These are phyloP conservation scores for Biston betularia DNA, from an alignment of 2,888 invertebrate genomes.

Conservation along the genomic window DNA sequence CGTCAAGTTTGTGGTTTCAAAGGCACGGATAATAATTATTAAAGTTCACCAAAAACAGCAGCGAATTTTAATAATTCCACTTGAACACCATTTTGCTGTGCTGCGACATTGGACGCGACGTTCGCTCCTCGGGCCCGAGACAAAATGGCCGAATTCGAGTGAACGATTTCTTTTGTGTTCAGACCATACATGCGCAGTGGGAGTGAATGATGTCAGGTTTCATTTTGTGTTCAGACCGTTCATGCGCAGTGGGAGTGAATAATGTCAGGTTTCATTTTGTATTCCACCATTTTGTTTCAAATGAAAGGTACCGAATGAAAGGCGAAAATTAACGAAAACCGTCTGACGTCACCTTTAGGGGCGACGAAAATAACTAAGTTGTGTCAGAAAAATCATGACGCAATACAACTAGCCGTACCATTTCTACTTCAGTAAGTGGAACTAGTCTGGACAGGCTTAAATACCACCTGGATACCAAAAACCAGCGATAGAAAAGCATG, in stretches of 20 bases:
- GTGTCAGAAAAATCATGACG: too few relatives aligned
- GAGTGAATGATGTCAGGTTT: conserved; percentile 43
- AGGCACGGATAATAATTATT: conserved; percentile 45
- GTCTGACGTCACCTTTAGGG: too few relatives aligned
- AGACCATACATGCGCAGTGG: conserved; percentile 44
- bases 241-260: too few relatives aligned
- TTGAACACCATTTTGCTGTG: conserved; percentile 45
- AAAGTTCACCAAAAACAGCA: conserved; percentile 43
- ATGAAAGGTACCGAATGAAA: conserved; percentile 32
- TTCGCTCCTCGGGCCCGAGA: conserved; percentile 35
- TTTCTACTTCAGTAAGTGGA: too few relatives aligned
- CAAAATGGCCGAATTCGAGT: conserved; percentile 44
- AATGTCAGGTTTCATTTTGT: conserved; percentile 43
- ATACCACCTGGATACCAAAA: too few relatives aligned
- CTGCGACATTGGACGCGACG: conserved; percentile 27
- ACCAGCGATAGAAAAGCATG: too few relatives aligned
- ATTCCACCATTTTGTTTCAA: conserved; percentile 31
- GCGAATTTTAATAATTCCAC: conserved; percentile 41
- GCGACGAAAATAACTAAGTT: too few relatives aligned
- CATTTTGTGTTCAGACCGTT: conserved; percentile 46
- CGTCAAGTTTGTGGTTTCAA: conserved; percentile 44
- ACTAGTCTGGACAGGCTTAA: too few relatives aligned
- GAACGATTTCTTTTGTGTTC: conserved; percentile 42
- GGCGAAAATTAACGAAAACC: too few relatives aligned
- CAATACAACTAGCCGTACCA: too few relatives aligned